phyloP scores from a whole-genome alignment of 1,140 invertebrate genomes.

The Epicauta chinensis region DNA sequence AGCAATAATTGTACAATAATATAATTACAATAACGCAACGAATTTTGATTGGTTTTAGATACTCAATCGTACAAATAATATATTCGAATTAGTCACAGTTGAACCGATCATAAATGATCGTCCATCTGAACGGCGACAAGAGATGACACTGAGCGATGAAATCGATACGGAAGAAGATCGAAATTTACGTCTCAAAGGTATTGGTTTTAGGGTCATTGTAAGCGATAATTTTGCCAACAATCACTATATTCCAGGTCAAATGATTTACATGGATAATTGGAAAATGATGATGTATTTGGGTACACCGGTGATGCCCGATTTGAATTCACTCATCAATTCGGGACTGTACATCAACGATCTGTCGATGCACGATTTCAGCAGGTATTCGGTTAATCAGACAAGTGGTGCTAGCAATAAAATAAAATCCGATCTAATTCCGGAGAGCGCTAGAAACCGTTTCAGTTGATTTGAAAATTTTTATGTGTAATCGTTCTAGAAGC shows the following conservation, averaged over 20 bases:
- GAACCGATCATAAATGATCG: slow-evolving; percentile 69
- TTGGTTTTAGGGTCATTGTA: background rate
- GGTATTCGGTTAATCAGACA: slow-evolving; percentile 46
- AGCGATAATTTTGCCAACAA: background rate
- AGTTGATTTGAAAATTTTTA: no score
- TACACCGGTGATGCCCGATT: slow-evolving; percentile 90
- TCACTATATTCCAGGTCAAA: slow-evolving; percentile 65
- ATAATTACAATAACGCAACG: no score
- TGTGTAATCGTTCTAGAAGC: no score
- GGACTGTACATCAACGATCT: slow-evolving; percentile 96
- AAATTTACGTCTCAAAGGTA: slow-evolving; percentile 59
- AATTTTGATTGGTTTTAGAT: slow-evolving; percentile 69
- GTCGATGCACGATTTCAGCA: slow-evolving; percentile 96
- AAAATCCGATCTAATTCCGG: no score
- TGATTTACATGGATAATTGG: slow-evolving; percentile 98
- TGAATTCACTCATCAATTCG: slow-evolving; percentile 79
- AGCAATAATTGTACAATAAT: no score
- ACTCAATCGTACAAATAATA: slow-evolving; percentile 88
- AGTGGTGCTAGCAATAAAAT: no score
- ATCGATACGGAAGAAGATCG: slow-evolving; percentile 57
- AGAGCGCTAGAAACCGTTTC: no score
- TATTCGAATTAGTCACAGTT: slow-evolving; percentile 88
- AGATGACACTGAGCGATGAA: slow-evolving; percentile 56
- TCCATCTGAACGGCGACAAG: slow-evolving; percentile 53
- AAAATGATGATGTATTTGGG: slow-evolving; percentile 93